phyloP scores from a whole-genome alignment of 1,140 invertebrate species.

The Limonius californicus region DNA sequence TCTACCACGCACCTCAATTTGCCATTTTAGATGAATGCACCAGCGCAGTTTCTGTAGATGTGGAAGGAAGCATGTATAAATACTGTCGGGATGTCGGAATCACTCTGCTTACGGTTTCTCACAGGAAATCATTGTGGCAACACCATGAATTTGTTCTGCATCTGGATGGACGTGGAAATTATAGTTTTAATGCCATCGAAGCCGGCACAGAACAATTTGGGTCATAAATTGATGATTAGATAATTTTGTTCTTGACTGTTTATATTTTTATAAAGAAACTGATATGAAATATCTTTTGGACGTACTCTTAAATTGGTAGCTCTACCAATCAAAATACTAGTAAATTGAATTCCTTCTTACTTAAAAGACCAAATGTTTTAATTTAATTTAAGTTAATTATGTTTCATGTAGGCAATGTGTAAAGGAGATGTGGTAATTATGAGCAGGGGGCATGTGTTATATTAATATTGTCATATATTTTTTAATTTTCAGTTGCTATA shows the following conservation, averaged over 20 bases:
- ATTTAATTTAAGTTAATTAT: too few relatives aligned
- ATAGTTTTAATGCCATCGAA: slow-evolving; percentile 83
- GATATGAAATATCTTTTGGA: too few relatives aligned
- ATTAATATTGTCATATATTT: too few relatives aligned
- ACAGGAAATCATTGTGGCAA: slow-evolving; percentile 93
- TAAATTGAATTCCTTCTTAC: too few relatives aligned
- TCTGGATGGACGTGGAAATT: slow-evolving; percentile 90
- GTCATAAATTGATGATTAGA: slow-evolving; percentile 58
- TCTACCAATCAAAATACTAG: too few relatives aligned
- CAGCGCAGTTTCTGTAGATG: slow-evolving; percentile 95
- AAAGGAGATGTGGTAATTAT: too few relatives aligned
- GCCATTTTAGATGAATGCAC: slow-evolving; percentile 99
- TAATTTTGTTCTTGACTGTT: neutral
- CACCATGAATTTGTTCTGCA: slow-evolving; percentile 95
- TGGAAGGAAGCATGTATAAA: slow-evolving; percentile 95
- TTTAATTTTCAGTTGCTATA: too few relatives aligned
- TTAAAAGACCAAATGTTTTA: too few relatives aligned
- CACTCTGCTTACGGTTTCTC: slow-evolving; percentile 94
- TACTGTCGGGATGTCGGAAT: slow-evolving; percentile 88
- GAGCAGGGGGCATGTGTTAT: too few relatives aligned
- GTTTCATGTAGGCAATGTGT: too few relatives aligned
- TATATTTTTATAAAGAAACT: too few relatives aligned
- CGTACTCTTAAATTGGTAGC: too few relatives aligned
- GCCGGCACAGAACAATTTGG: slow-evolving; percentile 87
- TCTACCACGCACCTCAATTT: slow-evolving; percentile 97